Conservation (phyloP, 1,140 invertebrate genomes). For the Hylyphantes graminicola region DNA sequence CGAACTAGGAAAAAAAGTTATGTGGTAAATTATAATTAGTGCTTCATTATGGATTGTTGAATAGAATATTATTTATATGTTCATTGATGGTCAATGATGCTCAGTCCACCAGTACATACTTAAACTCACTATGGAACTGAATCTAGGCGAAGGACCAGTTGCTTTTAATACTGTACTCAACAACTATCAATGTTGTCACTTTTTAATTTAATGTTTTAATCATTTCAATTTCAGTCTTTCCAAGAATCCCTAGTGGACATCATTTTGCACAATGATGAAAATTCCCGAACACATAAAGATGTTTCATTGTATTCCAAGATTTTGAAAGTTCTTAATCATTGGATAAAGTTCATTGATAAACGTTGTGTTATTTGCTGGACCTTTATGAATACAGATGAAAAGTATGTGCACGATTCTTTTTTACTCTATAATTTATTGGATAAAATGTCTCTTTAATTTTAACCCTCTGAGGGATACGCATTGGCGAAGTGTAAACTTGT, state of each 20-base stretch:
- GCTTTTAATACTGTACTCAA: not conserved
- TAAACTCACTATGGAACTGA: not conserved
- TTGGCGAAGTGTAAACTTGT: too few species aligned
- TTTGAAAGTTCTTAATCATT: not conserved
- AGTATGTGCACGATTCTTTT: not conserved
- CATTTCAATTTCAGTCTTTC: constrained; percentile 26
- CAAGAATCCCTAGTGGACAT: constrained; percentile 16
- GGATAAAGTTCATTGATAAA: not conserved
- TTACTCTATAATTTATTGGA: too few species aligned
- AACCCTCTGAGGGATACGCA: too few species aligned
- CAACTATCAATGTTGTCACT: not conserved
- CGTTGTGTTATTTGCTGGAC: not conserved
- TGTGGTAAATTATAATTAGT: too few species aligned
- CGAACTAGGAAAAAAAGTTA: too few species aligned
- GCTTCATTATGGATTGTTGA: too few species aligned
- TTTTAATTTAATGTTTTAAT: constrained; percentile 1
- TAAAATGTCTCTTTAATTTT: too few species aligned
- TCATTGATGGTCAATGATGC: not conserved
- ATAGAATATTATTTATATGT: not conserved
- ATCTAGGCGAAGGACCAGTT: not conserved
- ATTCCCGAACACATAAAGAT: not conserved
- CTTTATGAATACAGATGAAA: constrained; percentile 16
- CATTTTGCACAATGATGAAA: not conserved
- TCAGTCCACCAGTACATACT: not conserved
- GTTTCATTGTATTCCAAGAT: not conserved